phyloP scores from a whole-genome alignment of 2,797 vertebrate species.

The Erpetoichthys calabaricus region DNA sequence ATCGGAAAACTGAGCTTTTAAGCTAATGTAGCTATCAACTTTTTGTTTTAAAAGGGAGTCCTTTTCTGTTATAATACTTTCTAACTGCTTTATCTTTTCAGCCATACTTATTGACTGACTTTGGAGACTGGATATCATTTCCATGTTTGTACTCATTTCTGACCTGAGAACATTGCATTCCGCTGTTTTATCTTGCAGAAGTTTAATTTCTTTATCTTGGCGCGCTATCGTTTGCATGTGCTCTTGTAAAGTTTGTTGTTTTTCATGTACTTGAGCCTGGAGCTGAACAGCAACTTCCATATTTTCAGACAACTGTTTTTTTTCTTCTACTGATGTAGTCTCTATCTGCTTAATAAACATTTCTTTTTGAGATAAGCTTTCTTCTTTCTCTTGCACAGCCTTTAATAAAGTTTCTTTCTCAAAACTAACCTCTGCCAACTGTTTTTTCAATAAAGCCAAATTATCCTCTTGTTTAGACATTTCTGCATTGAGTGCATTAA shows the following conservation, averaged over 20 bases:
- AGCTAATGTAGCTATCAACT: constrained; percentile 28
- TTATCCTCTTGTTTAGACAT: constrained; percentile 31
- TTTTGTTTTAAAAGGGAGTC: constrained; percentile 45
- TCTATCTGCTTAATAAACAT: constrained; percentile 46
- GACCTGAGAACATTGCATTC: constrained; percentile 41
- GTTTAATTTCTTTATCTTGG: constrained; percentile 36
- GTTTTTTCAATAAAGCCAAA: constrained; percentile 37
- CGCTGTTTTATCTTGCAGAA: constrained; percentile 39
- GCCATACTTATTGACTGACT: constrained; percentile 28
- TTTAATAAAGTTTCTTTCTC: constrained; percentile 41
- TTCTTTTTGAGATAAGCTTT: constrained; percentile 42
- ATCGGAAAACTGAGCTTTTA: constrained; percentile 39
- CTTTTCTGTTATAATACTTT: constrained; percentile 34
- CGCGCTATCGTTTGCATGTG: constrained; percentile 38
- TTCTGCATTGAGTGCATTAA: constrained; percentile 32
- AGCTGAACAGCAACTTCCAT: constrained; percentile 39
- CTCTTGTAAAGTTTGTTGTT: constrained; percentile 30
- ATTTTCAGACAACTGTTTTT: constrained; percentile 35
- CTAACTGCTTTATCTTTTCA: constrained; percentile 31
- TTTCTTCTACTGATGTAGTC: constrained; percentile 28
- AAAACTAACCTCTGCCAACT: constrained; percentile 32
- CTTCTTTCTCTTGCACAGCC: constrained; percentile 38
- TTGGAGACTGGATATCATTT: constrained; percentile 40
- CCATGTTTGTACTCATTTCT: constrained; percentile 45
- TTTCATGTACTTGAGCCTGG: constrained; percentile 33